Evolutionary conservation across 2,888 invertebrate genomes (phyloP).

Genomic region (Pterostichus madidus): DNA sequence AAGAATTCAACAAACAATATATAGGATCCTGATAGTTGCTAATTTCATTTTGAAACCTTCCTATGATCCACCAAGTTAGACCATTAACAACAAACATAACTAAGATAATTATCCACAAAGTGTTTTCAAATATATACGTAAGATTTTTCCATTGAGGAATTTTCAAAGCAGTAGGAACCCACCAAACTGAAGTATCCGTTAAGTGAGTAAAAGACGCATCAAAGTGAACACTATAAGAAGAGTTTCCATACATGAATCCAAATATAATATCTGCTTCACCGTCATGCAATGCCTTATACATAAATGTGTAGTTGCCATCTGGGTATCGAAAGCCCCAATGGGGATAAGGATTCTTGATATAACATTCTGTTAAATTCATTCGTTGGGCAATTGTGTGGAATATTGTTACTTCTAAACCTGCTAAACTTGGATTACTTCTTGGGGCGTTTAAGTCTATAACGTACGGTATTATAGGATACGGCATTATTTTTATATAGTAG

Average conservation of each 20-base stretch:
- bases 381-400: not conserved
- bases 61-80: constrained; percentile 40
- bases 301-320: constrained; percentile 36
- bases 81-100: constrained; percentile 19
- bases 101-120: constrained; percentile 27
- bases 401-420: constrained; percentile 49
- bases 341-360: constrained; percentile 20
- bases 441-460: not conserved
- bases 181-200: constrained; percentile 22
- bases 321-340: constrained; percentile 43
- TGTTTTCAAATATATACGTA: constrained; percentile 21
- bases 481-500: constrained; percentile 10
- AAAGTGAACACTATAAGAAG: not conserved
- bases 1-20: constrained; percentile 11
- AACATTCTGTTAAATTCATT: constrained; percentile 14
- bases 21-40: not conserved
- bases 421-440: constrained; percentile 2
- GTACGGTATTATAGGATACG: constrained; percentile 9
- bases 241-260: constrained; percentile 30
- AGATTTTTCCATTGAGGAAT: constrained; percentile 30
- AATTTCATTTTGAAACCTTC: not conserved
- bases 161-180: constrained; percentile 21
- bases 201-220: constrained; percentile 16
- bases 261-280: constrained; percentile 34
- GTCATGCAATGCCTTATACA: constrained; percentile 24